Base-by-base conservation (phyloP, 2,113 vertebrate species). In the Oxygymnocypris stewartii region DNA sequence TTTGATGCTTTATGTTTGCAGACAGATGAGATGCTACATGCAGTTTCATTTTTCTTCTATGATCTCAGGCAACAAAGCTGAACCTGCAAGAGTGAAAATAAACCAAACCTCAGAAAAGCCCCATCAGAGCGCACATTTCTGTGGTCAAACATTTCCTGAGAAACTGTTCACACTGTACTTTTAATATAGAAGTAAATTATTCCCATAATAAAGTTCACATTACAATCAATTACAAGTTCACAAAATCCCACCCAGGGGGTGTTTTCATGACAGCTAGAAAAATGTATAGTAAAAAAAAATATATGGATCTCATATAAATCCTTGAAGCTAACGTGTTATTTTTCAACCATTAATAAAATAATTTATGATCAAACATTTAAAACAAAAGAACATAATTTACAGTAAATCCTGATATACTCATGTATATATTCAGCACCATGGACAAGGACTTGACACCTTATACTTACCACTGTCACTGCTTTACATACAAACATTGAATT, bases 1-100 rank as follows among this genome's bases (percentile, higher is more conserved):
- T 76, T 47, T 47, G 42, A 47, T 75, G 73, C 73, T 76, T 71
- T 0, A 23, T 76, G 74, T 49, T 76, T 28, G 42, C 74, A 71
- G 28, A 71, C 1, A 49, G 6, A 76, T 28, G 23, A 2, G 35
- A 4, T 4, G 16, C 35, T 20, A 71, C 67, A 71, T 71, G 31
- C 67, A 40, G 16, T 71, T 71, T 20, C 18, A 0, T 16, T 71
- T 40, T 73, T 73, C 18, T 11, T 23, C 69, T 40, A 59, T 57
- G 67, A 37, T 71, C 31, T 71, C 35, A 73, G 35, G 69, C 69
- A 18, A 73, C 35, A 73, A 73, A 73, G 35, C 35, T 4, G 16
- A 71, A 9, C 67, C 67, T 73, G 18, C 35, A 23, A 76, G 13
- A 49, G 74, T 49, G 23, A 76, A 76, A 76, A 75, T 25, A 47